phyloP scores from a whole-genome alignment of 2,113 vertebrate genomes.

The Amblyornis subalaris region DNA sequence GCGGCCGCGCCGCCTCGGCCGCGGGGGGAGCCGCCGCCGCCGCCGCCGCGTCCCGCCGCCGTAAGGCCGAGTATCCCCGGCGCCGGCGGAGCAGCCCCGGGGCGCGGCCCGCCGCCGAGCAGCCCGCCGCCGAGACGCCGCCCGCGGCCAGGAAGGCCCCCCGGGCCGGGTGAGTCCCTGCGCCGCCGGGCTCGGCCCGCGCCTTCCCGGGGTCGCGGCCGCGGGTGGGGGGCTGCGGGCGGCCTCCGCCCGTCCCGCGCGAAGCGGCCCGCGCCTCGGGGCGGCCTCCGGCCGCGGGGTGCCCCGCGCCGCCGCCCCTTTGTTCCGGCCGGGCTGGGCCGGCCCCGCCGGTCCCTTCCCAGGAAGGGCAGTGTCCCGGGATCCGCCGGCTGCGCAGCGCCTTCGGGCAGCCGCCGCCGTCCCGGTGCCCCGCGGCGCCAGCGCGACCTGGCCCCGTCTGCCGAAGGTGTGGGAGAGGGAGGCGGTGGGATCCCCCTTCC shows the following conservation, averaged over 20 bases:
- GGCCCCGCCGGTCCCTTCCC: not conserved
- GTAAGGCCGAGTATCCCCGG: constrained; percentile 22
- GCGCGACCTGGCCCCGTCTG: fast-evolving
- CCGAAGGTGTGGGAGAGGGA: fast-evolving
- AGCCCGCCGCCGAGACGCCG: not conserved
- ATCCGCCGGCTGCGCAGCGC: not conserved
- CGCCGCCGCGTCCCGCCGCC: not conserved
- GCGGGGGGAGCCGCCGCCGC: too few species aligned
- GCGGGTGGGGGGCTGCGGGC: not conserved
- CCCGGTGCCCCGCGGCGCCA: not conserved
- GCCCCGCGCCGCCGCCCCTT: not conserved
- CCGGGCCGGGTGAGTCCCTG: constrained; percentile 15
- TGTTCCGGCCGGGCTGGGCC: not conserved
- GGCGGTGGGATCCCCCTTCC: fast-evolving
- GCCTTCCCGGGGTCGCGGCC: not conserved
- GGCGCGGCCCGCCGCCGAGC: not conserved
- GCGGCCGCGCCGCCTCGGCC: too few species aligned
- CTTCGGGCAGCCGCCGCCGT: not conserved
- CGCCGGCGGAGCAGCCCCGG: not conserved
- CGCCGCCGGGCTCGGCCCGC: not conserved
- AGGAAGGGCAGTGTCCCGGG: not conserved
- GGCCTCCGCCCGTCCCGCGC: too few species aligned
- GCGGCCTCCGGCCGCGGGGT: not conserved
- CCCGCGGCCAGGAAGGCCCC: not conserved
- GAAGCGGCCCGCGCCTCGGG: too few species aligned